These are phyloP conservation scores for Spea hammondii DNA, from an alignment of 2,797 vertebrate species.

Conservation along the genomic window DNA sequence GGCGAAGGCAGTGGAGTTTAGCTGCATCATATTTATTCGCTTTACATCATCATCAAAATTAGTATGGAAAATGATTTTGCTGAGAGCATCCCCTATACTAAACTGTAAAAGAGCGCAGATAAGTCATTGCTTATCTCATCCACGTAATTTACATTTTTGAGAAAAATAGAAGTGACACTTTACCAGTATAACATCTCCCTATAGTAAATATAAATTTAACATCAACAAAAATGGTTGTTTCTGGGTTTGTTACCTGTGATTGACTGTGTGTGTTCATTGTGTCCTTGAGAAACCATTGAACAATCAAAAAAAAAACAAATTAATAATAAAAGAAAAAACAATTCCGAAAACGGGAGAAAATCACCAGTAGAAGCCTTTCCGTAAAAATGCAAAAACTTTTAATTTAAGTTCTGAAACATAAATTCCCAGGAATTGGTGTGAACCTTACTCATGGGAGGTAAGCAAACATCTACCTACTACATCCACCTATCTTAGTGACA, in stretches of 20 bases:
- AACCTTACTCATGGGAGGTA: too few relatives aligned
- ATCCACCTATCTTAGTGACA: too few relatives aligned
- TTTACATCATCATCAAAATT: background rate
- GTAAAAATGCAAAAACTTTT: slow-evolving; percentile 74
- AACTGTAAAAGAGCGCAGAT: slow-evolving; percentile 1
- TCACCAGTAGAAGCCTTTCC: slow-evolving; percentile 68
- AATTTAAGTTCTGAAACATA: too few relatives aligned
- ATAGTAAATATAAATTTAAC: slow-evolving; percentile 26
- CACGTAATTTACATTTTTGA: slow-evolving; percentile 22
- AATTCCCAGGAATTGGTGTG: too few relatives aligned
- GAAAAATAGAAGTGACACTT: slow-evolving; percentile 40
- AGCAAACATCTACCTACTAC: too few relatives aligned
- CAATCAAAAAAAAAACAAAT: slow-evolving; percentile 5
- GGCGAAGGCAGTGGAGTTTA: too few relatives aligned
- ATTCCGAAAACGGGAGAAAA: slow-evolving; percentile 72
- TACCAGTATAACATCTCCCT: slow-evolving; percentile 30
- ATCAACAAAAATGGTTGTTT: slow-evolving; percentile 5
- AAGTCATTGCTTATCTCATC: slow-evolving; percentile 16
- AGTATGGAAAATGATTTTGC: slow-evolving; percentile 22
- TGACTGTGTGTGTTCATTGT: slow-evolving; percentile 10
- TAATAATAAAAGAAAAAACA: slow-evolving; percentile 55
- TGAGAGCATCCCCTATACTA: slow-evolving; percentile 2
- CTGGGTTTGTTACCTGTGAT: background rate
- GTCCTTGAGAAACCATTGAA: background rate
- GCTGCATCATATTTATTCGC: background rate